Conservation (phyloP, 2,113 vertebrate species). For the Brachirus orientalis region DNA sequence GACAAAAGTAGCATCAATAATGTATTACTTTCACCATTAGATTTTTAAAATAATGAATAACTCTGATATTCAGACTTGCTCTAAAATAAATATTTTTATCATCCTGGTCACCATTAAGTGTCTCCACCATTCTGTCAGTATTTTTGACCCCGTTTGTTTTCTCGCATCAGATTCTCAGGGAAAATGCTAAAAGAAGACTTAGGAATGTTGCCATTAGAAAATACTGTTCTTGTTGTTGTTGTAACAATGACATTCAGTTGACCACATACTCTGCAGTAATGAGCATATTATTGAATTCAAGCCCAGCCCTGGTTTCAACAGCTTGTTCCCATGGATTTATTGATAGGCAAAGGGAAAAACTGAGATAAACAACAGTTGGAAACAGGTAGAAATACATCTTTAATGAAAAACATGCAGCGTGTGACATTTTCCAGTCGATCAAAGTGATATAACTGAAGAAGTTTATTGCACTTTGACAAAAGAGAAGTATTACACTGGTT, state of each 20-base stretch:
- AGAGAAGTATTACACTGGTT: too few relatives aligned
- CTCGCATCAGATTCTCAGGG: neutral
- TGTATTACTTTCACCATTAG: neutral
- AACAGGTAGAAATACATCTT: slow-evolving; percentile 26
- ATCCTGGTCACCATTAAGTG: neutral
- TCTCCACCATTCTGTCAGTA: neutral
- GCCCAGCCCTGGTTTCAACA: neutral
- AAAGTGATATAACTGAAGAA: neutral
- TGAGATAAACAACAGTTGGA: neutral
- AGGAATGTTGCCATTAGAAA: neutral
- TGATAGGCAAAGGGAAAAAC: neutral
- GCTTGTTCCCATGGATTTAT: neutral
- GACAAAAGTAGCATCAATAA: neutral
- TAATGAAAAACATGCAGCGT: slow-evolving; percentile 1
- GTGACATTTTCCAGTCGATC: neutral
- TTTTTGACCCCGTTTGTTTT: neutral
- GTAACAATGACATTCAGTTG: neutral
- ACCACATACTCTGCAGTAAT: slow-evolving; percentile 6
- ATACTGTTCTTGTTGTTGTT: neutral
- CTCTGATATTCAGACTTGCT: neutral
- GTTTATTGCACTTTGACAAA: slow-evolving; percentile 38
- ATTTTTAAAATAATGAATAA: neutral
- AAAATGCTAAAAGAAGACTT: neutral
- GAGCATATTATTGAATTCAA: neutral
- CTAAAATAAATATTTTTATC: neutral